Evolutionary conservation across 2,797 vertebrate genomes (phyloP), one percentile per base, ranked within the genome.

Genomic region (Centropyge bicolor): DNA sequence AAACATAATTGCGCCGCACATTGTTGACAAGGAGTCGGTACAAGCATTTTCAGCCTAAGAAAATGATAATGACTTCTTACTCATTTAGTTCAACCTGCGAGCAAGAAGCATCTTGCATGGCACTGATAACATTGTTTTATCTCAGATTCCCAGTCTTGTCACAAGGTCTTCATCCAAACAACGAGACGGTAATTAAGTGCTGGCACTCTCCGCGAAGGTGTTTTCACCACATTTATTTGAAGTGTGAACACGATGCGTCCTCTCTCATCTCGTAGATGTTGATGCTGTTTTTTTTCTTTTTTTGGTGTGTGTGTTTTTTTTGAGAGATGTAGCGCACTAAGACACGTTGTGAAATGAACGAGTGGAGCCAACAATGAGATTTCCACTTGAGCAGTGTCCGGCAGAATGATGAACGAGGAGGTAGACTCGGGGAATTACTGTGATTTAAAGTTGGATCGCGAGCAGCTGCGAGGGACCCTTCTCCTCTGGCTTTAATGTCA

Each of bases 351-450:
- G 84, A 86, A 88, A 88, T 91, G 89, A 93, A 86, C 83, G 81
- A 92, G 86, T 90, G 88, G 88, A 92, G 93, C 89, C 91, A 76
- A 92, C 88, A 91, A 90, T 92, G 92, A 92, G 89, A 91, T 93
- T 93, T 94, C 92, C 92, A 91, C 92, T 91, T 83, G 82, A 92
- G 87, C 85, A 76, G 88, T 83, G 92, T 92, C 92, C 88, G 84
- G 91, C 92, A 92, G 88, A 70, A 93, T 93, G 93, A 94, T 92
- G 64, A 93, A 94, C 70, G 91, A 92, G 81, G 72, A 43, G 82
- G 74, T 45, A 80, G 86, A 84, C 76, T 62, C 43, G 64, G 67
- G 62, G 82, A 88, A 89, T 86, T 85, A 78, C 78, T 80, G 80
- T 74, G 86, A 92, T 88, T 91, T 88, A 85, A 89, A 90, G 86